Conservation (phyloP, 1,140 invertebrate genomes). For the Trichonephila clavata region DNA sequence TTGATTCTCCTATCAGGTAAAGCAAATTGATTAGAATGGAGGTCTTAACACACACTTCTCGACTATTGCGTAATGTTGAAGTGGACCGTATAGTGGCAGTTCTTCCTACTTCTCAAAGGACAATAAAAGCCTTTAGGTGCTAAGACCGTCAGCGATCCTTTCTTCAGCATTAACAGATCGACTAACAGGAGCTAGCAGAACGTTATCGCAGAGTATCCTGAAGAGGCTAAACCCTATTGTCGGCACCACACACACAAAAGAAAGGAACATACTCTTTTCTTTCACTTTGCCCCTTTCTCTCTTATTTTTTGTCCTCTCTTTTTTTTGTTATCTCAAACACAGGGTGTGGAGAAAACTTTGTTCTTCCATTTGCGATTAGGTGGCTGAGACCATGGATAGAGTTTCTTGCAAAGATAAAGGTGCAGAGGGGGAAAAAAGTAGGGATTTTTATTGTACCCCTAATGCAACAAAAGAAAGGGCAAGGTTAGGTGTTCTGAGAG, state of each 20-base stretch:
- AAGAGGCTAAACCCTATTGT: constrained; percentile 46
- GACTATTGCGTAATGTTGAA: not conserved
- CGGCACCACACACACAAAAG: constrained; percentile 44
- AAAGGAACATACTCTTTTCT: constrained; percentile 63
- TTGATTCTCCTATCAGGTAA: not conserved
- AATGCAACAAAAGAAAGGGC: constrained; percentile 46
- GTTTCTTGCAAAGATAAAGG: constrained; percentile 47
- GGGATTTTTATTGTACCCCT: constrained; percentile 40
- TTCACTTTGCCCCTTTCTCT: not conserved
- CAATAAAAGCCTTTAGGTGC: constrained; percentile 19
- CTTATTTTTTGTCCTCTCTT: not conserved
- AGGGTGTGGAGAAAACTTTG: constrained; percentile 21
- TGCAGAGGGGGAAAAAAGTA: not conserved
- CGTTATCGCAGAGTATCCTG: constrained; percentile 39
- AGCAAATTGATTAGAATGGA: not conserved
- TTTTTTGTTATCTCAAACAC: constrained; percentile 44
- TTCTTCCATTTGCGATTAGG: constrained; percentile 38
- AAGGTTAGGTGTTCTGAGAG: constrained; percentile 53
- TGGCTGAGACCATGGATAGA: constrained; percentile 22
- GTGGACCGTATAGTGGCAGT: not conserved
- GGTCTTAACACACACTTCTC: not conserved
- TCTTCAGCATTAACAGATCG: constrained; percentile 35
- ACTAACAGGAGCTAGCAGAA: constrained; percentile 40
- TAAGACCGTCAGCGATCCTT: constrained; percentile 11
- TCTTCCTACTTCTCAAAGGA: not conserved